Conservation (phyloP, 2,797 vertebrate species). For the Orientallactaga sibirica region DNA sequence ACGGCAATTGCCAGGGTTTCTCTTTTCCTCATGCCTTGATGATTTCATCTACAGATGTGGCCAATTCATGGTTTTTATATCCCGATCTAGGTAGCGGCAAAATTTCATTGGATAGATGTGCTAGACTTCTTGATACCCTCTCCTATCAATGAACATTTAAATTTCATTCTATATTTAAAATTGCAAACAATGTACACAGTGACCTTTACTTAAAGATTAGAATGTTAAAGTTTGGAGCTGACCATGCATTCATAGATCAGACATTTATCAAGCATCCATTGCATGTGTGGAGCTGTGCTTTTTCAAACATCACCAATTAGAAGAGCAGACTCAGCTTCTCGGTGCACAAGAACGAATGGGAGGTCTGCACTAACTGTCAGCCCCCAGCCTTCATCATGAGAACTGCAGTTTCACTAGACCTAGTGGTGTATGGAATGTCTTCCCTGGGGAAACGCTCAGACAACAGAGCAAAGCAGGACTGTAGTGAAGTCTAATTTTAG, state of each 20-base stretch:
- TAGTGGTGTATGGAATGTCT: neutral
- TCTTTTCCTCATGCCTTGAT: neutral
- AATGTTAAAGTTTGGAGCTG: slow-evolving; percentile 45
- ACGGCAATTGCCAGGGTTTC: neutral
- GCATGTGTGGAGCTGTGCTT: neutral
- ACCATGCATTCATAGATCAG: neutral
- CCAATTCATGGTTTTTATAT: slow-evolving; percentile 26
- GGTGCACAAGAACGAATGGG: neutral
- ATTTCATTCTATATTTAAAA: slow-evolving; percentile 53
- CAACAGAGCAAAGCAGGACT: too few species aligned
- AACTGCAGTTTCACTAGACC: neutral
- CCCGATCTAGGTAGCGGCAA: neutral
- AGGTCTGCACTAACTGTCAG: neutral
- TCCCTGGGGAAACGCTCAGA: too few species aligned
- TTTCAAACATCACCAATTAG: neutral
- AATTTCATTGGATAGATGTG: neutral
- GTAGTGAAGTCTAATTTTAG: too few species aligned
- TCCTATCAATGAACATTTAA: slow-evolving; percentile 15
- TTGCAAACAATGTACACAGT: neutral
- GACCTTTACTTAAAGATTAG: slow-evolving; percentile 34
- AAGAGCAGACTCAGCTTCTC: neutral
- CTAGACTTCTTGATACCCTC: neutral
- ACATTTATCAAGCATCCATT: neutral
- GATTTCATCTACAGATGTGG: slow-evolving; percentile 35
- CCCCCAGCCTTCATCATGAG: neutral